Base-by-base conservation (phyloP, 2,113 vertebrate genomes). In the Tylochromis polylepis region DNA sequence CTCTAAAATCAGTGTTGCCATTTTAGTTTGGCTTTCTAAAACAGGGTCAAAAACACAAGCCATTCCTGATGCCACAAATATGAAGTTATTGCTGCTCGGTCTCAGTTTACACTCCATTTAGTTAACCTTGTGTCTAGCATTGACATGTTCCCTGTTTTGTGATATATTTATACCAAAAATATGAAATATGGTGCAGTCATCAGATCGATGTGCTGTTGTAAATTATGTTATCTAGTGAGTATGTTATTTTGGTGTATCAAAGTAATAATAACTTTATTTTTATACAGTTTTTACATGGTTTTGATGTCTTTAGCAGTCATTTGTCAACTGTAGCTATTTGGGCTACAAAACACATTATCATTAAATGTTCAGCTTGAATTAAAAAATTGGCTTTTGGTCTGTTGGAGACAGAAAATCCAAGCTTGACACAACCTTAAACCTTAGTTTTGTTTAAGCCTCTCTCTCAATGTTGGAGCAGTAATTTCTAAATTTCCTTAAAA, bases 201-300 rank as follows among this genome's bases (percentile, higher is more conserved):
- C 78, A 92, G 70, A 86, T 82, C 3, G 34, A 58, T 51, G 67
- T 81, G 83, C 65, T 79, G 88, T 80, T 88, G 90, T 90, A 87
- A 51, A 81, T 81, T 51, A 29, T 82, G 46, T 87, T 83, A 90
- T 83, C 49, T 22, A 83, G 90, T 87, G 20, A 83, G 34, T 86
- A 14, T 2, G 34, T 78, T 81, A 79, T 72, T 89, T 87, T 85
- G 49, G 65, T 85, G 85, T 59, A 86, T 86, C 85, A 79, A 53
- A 85, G 58, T 84, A 88, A 92, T 87, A 90, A 93, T 95, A 96
- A 95, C 96, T 96, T 96, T 96, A 96, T 97, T 95, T 96, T 95
- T 93, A 79, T 94, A 93, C 89, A 14, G 49, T 93, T 93, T 91
- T 83, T 83, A 91, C 81, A 82, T 94, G 83, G 88, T 89, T 89